Evolutionary conservation across 2,797 vertebrate species (phyloP).

Genomic region (Danio choprae): DNA sequence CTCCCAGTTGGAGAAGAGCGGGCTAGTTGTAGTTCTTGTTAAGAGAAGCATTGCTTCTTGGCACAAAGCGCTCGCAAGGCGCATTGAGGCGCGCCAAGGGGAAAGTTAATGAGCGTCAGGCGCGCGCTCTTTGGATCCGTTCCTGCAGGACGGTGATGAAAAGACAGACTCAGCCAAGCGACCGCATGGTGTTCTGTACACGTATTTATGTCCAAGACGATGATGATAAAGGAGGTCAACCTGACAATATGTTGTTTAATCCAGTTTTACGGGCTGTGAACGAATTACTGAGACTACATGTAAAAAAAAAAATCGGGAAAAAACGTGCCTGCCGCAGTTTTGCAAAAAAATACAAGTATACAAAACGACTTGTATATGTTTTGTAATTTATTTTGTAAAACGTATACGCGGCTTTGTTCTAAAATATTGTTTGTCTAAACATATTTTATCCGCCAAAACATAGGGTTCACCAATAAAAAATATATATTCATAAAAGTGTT

Average conservation of each 20-base stretch:
- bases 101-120: conserved; percentile 97
- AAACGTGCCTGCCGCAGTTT: too few species aligned
- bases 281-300: neutral
- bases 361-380: neutral
- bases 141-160: conserved; percentile 88
- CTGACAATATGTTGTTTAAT: conserved; percentile 71
- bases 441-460: too few species aligned
- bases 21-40: conserved; percentile 79
- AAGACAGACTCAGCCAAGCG: conserved; percentile 83
- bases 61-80: conserved; percentile 91
- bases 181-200: conserved; percentile 64
- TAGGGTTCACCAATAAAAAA: too few species aligned
- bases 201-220: conserved; percentile 87
- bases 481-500: neutral
- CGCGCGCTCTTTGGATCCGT: conserved; percentile 86
- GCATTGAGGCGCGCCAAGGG: conserved; percentile 89
- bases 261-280: conserved; percentile 6
- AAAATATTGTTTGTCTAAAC: too few species aligned
- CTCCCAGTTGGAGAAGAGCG: conserved; percentile 87
- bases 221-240: conserved; percentile 81
- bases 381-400: too few species aligned
- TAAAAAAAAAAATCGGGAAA: neutral
- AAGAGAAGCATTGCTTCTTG: conserved; percentile 88
- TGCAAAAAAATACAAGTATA: neutral
- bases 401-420: too few species aligned